Conservation (phyloP, 2,113 vertebrate genomes). For the Lynx canadensis region DNA sequence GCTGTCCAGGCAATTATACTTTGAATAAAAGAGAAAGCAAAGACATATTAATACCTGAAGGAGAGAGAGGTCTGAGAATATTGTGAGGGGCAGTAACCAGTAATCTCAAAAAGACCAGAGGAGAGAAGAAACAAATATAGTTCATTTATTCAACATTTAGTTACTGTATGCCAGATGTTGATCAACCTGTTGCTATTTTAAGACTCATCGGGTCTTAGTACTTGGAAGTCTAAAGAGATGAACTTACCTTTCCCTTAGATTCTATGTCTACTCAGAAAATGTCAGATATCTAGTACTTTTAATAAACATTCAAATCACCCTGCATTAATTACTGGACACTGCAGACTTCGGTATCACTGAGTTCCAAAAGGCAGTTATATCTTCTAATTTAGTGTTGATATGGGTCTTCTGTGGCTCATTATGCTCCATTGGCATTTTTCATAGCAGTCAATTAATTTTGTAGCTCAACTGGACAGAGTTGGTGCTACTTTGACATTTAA, state of each 20-base stretch:
- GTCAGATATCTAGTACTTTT: background rate
- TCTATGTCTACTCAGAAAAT: background rate
- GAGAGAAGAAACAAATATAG: background rate
- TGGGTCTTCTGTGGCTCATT: conserved; percentile 7
- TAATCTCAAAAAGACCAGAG: background rate
- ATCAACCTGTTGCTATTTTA: background rate
- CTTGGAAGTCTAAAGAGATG: background rate
- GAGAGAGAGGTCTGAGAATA: background rate
- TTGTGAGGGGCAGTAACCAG: background rate
- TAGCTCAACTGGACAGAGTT: background rate
- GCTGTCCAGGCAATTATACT: background rate
- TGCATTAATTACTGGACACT: conserved; percentile 1
- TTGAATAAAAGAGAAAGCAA: background rate
- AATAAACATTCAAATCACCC: background rate
- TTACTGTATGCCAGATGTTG: background rate
- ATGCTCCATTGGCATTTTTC: background rate
- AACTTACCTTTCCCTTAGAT: background rate
- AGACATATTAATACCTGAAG: background rate
- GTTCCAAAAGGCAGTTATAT: background rate
- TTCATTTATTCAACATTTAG: background rate
- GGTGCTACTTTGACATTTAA: conserved; percentile 26
- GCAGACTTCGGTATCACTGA: background rate
- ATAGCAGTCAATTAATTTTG: conserved; percentile 46
- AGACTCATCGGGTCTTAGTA: background rate
- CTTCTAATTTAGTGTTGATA: conserved; percentile 15